Conservation (phyloP, 2,797 vertebrate genomes). For the Spinibarbus caldwelli region DNA sequence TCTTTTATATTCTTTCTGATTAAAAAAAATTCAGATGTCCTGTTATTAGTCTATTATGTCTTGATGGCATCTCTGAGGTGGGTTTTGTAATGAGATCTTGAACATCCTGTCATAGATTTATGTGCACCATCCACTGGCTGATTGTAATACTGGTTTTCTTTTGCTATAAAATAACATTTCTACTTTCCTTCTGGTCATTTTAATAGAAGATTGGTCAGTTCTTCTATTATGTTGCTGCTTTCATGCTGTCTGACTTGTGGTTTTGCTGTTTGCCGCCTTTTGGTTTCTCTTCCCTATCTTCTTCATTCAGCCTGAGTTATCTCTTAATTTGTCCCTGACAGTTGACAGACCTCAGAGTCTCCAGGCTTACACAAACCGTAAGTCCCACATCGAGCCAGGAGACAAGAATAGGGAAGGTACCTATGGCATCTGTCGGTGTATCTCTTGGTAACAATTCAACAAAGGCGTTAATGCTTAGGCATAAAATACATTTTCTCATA, state of each 20-base stretch:
- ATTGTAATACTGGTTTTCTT: background rate
- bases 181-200: conserved; percentile 43
- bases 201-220: conserved; percentile 38
- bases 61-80: background rate
- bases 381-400: conserved; percentile 45
- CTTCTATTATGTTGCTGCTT: conserved; percentile 30
- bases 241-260: conserved; percentile 33
- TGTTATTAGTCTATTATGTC: background rate
- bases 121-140: background rate
- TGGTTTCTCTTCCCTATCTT: conserved; percentile 32
- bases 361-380: conserved; percentile 54
- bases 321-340: conserved; percentile 62
- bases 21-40: conserved; percentile 1
- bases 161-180: conserved; percentile 28
- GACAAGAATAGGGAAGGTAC: conserved; percentile 58
- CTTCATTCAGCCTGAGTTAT: conserved; percentile 56
- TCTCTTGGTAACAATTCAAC: conserved; percentile 34
- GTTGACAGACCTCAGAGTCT: conserved; percentile 69
- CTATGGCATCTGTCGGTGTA: conserved; percentile 38
- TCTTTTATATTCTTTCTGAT: background rate
- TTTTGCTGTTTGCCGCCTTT: conserved; percentile 25
- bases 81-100: background rate
- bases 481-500: background rate
- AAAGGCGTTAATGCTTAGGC: background rate
- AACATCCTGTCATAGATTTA: background rate